Base-by-base conservation (phyloP, 2,888 invertebrate genomes). In the Colletes collaris region DNA sequence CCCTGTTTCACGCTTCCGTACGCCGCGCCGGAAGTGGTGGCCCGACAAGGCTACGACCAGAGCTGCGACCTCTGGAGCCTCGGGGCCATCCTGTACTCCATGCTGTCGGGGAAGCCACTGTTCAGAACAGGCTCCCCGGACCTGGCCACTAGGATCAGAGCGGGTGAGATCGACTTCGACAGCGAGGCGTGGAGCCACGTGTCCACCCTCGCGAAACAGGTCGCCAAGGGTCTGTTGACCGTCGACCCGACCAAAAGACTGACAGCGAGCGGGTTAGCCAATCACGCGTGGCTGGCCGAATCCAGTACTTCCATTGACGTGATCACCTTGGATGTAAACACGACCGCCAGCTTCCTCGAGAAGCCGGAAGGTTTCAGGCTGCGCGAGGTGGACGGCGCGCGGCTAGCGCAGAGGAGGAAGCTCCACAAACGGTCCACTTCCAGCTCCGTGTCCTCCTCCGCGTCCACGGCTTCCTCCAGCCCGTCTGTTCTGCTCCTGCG, bases 31-130 rank as follows among this genome's bases (percentile, higher is more conserved):
- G 99, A 99, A 92, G 97, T 99, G 11, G 94, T 99, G 59, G 93
- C 93, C 1, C 94, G 95, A 35, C 95, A 95, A 84, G 96, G 97
- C 46, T 99, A 99, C 93, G 97, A 98, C 83, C 97, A 98, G 92
- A 96, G 97, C 90, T 98, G 98, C 94, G 99, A 99, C 94, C 94
- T 99, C 76, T 99, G 99, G 98, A 98, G 98, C 86, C 94, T 99
- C 0, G 99, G 99, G 0, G 98, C 98, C 2, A 97, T 99, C 84
- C 94, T 98, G 95, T 97, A 97, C 92, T 96, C 96, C 72, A 96
- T 97, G 96, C 93, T 99, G 62, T 96, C 97, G 79, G 99, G 99
- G 0, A 95, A 96, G 89, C 96, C 97, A 0, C 98, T 99, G 0
- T 99, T 98, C 94, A 96, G 96, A 86, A 95, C 95, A 0, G 93